Conservation (phyloP, 92 coral and sea anemone species). For the Epizoanthus rinbou region DNA sequence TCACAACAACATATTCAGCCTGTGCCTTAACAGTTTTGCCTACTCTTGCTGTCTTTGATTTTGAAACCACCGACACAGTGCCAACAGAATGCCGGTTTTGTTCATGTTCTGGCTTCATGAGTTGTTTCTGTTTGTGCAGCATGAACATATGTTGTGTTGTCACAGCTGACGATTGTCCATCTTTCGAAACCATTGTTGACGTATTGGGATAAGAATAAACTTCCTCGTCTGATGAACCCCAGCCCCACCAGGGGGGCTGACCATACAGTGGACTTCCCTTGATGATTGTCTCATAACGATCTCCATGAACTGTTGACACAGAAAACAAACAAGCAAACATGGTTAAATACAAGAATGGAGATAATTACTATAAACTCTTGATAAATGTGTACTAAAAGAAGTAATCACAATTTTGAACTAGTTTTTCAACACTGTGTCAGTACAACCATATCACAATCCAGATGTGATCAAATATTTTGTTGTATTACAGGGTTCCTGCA, state of each 20-base stretch:
- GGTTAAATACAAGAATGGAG: no score
- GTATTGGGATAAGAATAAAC: slow-evolving; percentile 78
- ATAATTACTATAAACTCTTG: no score
- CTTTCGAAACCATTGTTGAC: slow-evolving; percentile 56
- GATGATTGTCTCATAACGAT: slow-evolving; percentile 55
- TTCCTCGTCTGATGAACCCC: slow-evolving; percentile 89
- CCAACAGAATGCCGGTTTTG: slow-evolving; percentile 52
- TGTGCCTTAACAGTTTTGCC: slow-evolving; percentile 34
- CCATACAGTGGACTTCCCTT: slow-evolving; percentile 84
- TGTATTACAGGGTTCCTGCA: no score
- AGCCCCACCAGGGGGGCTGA: slow-evolving; percentile 96
- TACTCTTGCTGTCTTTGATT: slow-evolving; percentile 55
- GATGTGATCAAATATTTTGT: no score
- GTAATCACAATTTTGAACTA: no score
- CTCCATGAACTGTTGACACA: slow-evolving; percentile 36
- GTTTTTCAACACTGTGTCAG: no score
- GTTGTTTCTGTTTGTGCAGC: slow-evolving; percentile 49
- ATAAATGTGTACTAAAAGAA: no score
- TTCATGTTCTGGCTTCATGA: slow-evolving; percentile 41
- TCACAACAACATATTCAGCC: slow-evolving; percentile 46
- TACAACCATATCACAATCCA: no score
- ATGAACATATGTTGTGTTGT: slow-evolving; percentile 39
- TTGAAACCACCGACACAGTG: slow-evolving; percentile 56
- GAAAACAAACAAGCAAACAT: not conserved
- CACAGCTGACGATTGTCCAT: slow-evolving; percentile 4